Evolutionary conservation across 2,113 vertebrate species (phyloP), one percentile per base, ranked within the genome.

Genomic region (Chloebia gouldiae): DNA sequence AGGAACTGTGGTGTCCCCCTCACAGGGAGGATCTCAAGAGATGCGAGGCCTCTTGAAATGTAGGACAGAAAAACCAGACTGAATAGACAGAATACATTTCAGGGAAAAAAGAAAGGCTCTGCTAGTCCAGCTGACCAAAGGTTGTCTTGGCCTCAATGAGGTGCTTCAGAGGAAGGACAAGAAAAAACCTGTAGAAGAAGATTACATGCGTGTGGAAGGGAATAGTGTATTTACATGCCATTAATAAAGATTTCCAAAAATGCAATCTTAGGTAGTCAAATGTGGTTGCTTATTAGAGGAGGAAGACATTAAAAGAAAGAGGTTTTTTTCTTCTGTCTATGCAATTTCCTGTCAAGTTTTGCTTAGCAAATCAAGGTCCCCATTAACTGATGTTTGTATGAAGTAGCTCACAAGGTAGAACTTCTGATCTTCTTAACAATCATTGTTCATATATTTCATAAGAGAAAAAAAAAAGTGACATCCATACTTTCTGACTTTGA

Each of bases 221-320:
- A 81, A 44, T 10, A 1, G 3, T 2, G 0, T 27, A 19, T 23
- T 85, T 65, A 56, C 2, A 6, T 56, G 14, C 4, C 37, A 5
- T 37, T 65, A 28, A 42, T 56, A 64, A 81, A 40, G 17, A 56
- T 5, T 30, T 40, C 45, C 9, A 68, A n/a, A 69, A 25, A 37
- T 7, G 30, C 33, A 79, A 28, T 30, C 20, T 66, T 80, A 35
- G 47, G 12, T 75, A 57, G 21, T 24, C 40, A 66, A 80, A 85
- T 70, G 18, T 39, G 6, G 5, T 23, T 47, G 8, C 47, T 91
- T 40, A 30, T 51, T 56, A 71, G 53, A 77, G 57, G 19, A 76
- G 16, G 13, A 68, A 53, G 40, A 25, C 11, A 22, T 22, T 23
- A 28, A 59, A 69, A n/a, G 30, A 57, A 40, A 40, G 9, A 22